These are phyloP conservation scores for Perca fluviatilis DNA, from an alignment of 2,113 vertebrate species.

Conservation along the genomic window DNA sequence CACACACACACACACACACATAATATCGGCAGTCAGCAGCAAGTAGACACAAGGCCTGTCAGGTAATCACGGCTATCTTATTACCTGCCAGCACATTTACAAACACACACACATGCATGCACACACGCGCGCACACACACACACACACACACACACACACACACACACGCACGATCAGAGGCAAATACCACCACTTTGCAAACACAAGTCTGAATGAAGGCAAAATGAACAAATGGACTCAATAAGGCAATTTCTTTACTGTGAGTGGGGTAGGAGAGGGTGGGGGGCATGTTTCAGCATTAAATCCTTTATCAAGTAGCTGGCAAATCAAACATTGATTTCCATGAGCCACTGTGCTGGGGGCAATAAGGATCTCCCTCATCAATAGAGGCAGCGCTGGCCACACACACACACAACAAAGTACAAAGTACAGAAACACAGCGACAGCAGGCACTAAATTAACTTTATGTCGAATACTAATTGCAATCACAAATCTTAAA, in stretches of 20 bases:
- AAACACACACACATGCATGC: constrained; percentile 29
- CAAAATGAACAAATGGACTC: constrained; percentile 63
- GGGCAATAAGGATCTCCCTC: constrained; percentile 76
- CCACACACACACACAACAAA: constrained; percentile 47
- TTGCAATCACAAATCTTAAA: constrained; percentile 42
- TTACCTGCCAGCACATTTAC: constrained; percentile 62
- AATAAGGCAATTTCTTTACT: constrained; percentile 60
- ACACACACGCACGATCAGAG: constrained; percentile 42
- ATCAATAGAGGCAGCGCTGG: constrained; percentile 50
- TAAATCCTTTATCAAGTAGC: constrained; percentile 79
- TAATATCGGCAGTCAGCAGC: constrained; percentile 30
- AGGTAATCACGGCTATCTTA: constrained; percentile 76
- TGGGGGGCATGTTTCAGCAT: constrained; percentile 62
- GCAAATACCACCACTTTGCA: constrained; percentile 42
- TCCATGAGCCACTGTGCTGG: constrained; percentile 69
- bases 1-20: constrained; percentile 13
- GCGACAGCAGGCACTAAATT: constrained; percentile 49
- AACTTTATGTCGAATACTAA: constrained; percentile 61
- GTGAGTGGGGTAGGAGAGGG: constrained; percentile 26
- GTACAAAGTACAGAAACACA: constrained; percentile 25
- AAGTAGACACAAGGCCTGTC: constrained; percentile 70
- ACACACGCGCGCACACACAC: background rate
- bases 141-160: constrained; percentile 8
- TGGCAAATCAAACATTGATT: constrained; percentile 83
- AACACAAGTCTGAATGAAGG: constrained; percentile 16